Evolutionary conservation across 2,888 invertebrate genomes (phyloP).

Genomic region (Creontiades dilutus): DNA sequence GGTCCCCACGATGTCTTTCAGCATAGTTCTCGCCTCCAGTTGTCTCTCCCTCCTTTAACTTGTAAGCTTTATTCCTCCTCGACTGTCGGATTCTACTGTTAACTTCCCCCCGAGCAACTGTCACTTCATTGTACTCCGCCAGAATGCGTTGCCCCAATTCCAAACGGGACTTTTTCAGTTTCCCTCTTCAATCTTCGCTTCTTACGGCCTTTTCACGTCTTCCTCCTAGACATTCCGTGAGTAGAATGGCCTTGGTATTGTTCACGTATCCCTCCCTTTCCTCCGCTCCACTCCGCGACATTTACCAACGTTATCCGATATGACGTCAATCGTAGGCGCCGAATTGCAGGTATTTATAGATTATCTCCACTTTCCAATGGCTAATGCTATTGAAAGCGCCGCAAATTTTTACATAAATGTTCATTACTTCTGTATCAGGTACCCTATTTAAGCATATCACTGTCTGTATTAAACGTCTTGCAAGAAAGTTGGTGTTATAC

Average conservation of each 20-base stretch:
- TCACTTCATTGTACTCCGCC: not conserved
- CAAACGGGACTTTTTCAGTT: constrained; percentile 5
- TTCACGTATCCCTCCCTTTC: not conserved
- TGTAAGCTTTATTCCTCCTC: not conserved
- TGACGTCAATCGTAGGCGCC: constrained; percentile 15
- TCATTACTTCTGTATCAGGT: no score
- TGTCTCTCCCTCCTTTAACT: not conserved
- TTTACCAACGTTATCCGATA: not conserved
- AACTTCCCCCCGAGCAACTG: not conserved
- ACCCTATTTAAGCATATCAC: no score
- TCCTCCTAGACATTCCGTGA: not conserved
- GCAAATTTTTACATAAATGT: no score
- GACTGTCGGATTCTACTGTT: not conserved
- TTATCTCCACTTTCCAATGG: not conserved
- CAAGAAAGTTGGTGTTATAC: no score
- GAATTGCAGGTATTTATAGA: not conserved
- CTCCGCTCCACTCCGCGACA: not conserved
- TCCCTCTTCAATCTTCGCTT: not conserved
- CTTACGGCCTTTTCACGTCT: not conserved
- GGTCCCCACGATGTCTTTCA: not conserved
- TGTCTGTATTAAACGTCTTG: no score
- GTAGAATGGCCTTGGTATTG: not conserved
- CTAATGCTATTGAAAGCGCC: no score
- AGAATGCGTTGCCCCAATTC: not conserved
- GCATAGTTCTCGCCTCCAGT: not conserved